phyloP scores from a whole-genome alignment of 2,113 vertebrate species.

The Opisthocomus hoazin region DNA sequence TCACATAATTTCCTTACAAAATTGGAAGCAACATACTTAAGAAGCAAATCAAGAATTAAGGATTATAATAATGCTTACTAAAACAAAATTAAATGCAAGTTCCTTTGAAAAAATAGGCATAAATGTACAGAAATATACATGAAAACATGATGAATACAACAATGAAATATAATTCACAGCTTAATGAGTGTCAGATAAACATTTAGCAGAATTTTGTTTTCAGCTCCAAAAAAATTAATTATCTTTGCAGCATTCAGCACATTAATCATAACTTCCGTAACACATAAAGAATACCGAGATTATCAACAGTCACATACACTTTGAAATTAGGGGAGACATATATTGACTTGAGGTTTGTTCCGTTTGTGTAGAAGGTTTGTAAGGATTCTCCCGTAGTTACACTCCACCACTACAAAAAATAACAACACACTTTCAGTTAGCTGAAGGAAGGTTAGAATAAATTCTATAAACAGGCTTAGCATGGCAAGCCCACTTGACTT shows the following conservation, averaged over 20 bases:
- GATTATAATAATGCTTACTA: constrained; percentile 15
- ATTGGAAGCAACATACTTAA: constrained; percentile 15
- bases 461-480: not conserved
- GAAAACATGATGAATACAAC: constrained; percentile 19
- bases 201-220: not conserved
- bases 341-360: constrained; percentile 87
- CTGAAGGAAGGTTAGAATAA: not conserved
- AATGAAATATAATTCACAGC: constrained; percentile 65
- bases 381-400: constrained; percentile 81
- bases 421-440: not conserved
- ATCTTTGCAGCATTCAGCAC: not conserved
- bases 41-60: constrained; percentile 27
- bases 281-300: constrained; percentile 92
- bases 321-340: constrained; percentile 85
- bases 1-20: constrained; percentile 21
- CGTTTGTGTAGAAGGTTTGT: constrained; percentile 92
- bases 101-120: constrained; percentile 10
- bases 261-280: constrained; percentile 76
- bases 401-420: constrained; percentile 88
- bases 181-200: constrained; percentile 23
- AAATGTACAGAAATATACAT: constrained; percentile 25
- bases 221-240: not conserved
- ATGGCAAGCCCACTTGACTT: not conserved
- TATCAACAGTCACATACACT: constrained; percentile 92
- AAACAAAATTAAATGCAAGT: constrained; percentile 45